A percentile compares a stretch with the other conserved stretches of the same genome.
Evolutionary conservation across 1,140 invertebrate species (phyloP).

Genomic region (Nasonia vitripennis): DNA sequence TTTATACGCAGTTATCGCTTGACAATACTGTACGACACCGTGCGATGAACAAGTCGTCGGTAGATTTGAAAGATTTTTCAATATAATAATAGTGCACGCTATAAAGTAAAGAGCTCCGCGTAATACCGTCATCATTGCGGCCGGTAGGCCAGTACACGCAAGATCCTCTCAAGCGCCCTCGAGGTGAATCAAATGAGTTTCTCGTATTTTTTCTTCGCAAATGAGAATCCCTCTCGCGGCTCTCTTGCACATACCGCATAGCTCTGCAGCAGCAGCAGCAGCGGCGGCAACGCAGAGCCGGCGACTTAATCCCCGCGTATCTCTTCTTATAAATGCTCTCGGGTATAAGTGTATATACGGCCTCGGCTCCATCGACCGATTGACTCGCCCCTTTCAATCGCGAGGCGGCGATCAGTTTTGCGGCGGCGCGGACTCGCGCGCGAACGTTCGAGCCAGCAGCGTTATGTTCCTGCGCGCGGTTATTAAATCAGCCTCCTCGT

Average conservation of each 20-base stretch:
- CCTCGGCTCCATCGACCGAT: slow-evolving; percentile 9
- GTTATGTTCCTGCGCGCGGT: slow-evolving; percentile 60
- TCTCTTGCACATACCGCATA: neutral
- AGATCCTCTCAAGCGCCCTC: neutral
- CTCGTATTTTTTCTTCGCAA: slow-evolving; percentile 34
- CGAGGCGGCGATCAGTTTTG: slow-evolving; percentile 40
- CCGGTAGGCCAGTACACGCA: too few relatives aligned
- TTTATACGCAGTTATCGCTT: neutral
- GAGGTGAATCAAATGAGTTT: slow-evolving; percentile 21
- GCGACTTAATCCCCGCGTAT: slow-evolving; percentile 48
- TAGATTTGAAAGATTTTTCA: too few relatives aligned
- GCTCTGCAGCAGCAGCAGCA: too few relatives aligned
- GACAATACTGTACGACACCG: too few relatives aligned
- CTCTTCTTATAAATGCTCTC: slow-evolving; percentile 37
- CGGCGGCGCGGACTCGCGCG: neutral
- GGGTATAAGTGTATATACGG: neutral
- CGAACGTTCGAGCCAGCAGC: slow-evolving; percentile 48
- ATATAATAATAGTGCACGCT: too few relatives aligned
- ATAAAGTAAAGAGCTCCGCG: too few relatives aligned
- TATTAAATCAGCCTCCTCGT: slow-evolving; percentile 68
- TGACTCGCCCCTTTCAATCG: slow-evolving; percentile 52
- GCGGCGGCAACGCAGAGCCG: neutral
- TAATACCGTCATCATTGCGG: neutral
- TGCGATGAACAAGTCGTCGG: too few relatives aligned
- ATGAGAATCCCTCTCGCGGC: slow-evolving; percentile 23